A percentile compares a stretch with the other conserved stretches of the same genome.
Evolutionary conservation across 1,140 invertebrate species (phyloP).

Genomic region (Diprion similis): DNA sequence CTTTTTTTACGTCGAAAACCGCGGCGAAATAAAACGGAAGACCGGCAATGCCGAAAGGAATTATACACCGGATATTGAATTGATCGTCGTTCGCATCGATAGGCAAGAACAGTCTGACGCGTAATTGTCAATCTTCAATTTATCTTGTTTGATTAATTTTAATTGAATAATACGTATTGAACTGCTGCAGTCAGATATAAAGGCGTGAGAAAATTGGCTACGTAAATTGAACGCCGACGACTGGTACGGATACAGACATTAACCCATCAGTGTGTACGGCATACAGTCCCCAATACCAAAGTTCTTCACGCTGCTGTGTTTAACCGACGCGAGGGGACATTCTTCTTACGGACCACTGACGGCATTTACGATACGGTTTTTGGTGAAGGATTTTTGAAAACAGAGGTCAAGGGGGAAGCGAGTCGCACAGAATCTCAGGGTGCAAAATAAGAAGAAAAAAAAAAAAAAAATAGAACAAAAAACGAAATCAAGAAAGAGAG

Average conservation of each 20-base stretch:
- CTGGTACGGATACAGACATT: constrained; percentile 61
- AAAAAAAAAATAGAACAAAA: too few species aligned
- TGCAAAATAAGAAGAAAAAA: too few species aligned
- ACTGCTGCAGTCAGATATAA: constrained; percentile 41
- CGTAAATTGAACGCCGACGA: constrained; percentile 44
- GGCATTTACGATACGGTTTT: constrained; percentile 20
- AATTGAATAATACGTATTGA: constrained; percentile 8
- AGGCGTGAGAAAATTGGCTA: constrained; percentile 54
- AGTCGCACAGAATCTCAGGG: too few species aligned
- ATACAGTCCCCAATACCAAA: constrained; percentile 29
- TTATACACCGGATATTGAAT: too few species aligned
- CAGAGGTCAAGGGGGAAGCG: neutral
- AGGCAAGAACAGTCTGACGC: too few species aligned
- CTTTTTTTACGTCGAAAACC: too few species aligned
- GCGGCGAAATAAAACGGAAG: too few species aligned
- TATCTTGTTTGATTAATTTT: neutral
- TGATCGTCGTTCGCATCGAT: too few species aligned
- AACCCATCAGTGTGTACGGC: constrained; percentile 48
- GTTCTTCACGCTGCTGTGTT: neutral
- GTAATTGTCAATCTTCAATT: too few species aligned
- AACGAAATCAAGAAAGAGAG: too few species aligned
- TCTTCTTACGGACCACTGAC: neutral
- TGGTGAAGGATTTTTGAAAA: too few species aligned
- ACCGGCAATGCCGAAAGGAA: too few species aligned
- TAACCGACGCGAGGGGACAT: neutral